Evolutionary conservation across 1,140 invertebrate species (phyloP).

Genomic region (Aphis gossypii): DNA sequence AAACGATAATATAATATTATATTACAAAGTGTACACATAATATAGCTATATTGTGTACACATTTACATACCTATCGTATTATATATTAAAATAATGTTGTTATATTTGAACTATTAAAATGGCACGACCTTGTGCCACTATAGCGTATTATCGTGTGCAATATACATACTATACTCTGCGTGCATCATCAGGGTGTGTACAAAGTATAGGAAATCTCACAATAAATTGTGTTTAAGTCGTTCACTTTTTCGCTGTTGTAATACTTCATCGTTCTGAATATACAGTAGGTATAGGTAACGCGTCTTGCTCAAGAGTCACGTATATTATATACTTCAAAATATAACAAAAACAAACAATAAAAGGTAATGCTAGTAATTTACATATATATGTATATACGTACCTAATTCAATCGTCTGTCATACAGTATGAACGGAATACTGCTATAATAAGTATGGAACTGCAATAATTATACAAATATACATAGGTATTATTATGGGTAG

Average conservation of each 20-base stretch:
- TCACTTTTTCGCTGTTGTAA: neutral
- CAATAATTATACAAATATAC: too few species aligned
- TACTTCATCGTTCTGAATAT: too few species aligned
- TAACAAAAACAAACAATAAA: neutral
- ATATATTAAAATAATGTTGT: neutral
- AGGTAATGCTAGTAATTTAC: too few species aligned
- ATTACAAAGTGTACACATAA: neutral
- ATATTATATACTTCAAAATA: neutral
- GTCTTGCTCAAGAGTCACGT: neutral
- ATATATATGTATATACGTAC: too few species aligned
- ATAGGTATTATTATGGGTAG: too few species aligned
- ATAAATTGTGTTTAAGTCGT: neutral
- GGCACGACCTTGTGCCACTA: neutral
- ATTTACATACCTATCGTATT: neutral
- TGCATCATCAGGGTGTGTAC: neutral
- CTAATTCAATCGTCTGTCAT: too few species aligned
- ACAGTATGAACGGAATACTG: too few species aligned
- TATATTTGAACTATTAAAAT: conserved; percentile 4
- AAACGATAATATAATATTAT: neutral
- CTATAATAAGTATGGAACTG: neutral
- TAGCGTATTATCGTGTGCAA: neutral
- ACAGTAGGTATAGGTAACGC: too few species aligned
- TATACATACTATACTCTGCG: neutral
- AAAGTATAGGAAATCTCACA: neutral
- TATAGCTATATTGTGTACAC: neutral